phyloP scores from a whole-genome alignment of 2,113 vertebrate genomes.

The Lanius ludovicianus region DNA sequence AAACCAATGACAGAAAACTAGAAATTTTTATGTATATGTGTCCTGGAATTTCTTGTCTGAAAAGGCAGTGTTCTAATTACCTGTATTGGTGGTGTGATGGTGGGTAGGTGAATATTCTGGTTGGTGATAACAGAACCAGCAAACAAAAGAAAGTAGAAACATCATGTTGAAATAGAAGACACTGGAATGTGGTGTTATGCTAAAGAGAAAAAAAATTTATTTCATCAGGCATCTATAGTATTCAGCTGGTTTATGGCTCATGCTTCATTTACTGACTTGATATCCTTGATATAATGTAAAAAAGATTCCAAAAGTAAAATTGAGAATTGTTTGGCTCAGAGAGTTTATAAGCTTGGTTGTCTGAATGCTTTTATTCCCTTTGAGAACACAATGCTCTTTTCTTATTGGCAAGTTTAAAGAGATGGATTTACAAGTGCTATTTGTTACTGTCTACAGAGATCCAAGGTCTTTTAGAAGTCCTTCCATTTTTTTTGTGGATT shows the following conservation, averaged over 20 bases:
- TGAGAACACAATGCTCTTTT: background rate
- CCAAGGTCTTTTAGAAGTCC: background rate
- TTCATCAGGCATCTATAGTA: background rate
- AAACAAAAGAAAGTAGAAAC: background rate
- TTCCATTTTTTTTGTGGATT: background rate
- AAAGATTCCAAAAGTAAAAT: background rate
- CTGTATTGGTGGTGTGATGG: background rate
- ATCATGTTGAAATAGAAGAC: background rate
- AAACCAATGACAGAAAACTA: background rate
- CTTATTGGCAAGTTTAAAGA: background rate
- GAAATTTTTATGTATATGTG: background rate
- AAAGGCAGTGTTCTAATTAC: background rate
- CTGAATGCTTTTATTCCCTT: background rate
- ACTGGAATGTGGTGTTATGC: background rate
- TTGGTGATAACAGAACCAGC: background rate
- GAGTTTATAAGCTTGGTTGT: background rate
- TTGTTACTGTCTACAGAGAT: background rate
- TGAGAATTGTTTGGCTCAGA: background rate
- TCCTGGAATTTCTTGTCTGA: background rate
- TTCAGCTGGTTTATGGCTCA: background rate
- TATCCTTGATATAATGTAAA: background rate
- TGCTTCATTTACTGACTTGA: slow-evolving; percentile 26
- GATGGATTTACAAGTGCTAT: background rate
- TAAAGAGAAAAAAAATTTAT: background rate
- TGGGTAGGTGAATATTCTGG: background rate